phyloP scores from a whole-genome alignment of 2,113 vertebrate genomes.

The Channa maculata region DNA sequence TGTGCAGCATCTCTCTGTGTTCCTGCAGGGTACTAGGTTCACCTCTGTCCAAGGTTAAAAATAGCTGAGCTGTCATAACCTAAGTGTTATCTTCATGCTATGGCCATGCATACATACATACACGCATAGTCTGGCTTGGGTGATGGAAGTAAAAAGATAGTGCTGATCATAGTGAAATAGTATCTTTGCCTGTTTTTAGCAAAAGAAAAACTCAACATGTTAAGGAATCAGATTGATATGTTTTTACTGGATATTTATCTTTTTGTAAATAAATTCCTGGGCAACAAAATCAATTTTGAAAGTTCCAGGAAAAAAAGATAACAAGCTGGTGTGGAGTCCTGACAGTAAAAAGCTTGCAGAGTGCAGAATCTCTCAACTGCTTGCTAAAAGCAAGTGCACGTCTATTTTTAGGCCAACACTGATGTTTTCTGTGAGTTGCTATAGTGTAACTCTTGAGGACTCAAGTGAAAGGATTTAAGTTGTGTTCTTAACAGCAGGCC shows the following conservation, averaged over 20 bases:
- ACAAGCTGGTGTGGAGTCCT: conserved; percentile 31
- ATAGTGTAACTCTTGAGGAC: conserved; percentile 55
- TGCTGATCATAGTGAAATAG: too few relatives aligned
- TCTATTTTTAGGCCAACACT: conserved; percentile 70
- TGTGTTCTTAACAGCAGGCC: conserved; percentile 38
- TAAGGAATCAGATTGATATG: too few relatives aligned
- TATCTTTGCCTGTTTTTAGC: too few relatives aligned
- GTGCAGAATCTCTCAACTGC: conserved; percentile 75
- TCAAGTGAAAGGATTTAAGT: conserved; percentile 43
- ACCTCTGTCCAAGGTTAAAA: conserved; percentile 32
- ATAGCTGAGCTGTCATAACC: conserved; percentile 36
- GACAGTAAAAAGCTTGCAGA: conserved; percentile 27
- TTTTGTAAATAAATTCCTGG: not conserved
- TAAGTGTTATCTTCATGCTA: conserved; percentile 5
- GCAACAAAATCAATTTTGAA: conserved; percentile 8
- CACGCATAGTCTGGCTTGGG: too few relatives aligned
- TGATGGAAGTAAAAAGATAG: too few relatives aligned
- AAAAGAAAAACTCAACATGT: too few relatives aligned
- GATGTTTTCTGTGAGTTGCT: conserved; percentile 56
- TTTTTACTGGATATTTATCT: not conserved
- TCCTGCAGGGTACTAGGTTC: conserved; percentile 7
- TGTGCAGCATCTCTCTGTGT: conserved; percentile 3
- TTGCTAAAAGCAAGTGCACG: conserved; percentile 45
- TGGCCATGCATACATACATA: not conserved
- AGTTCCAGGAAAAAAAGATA: conserved; percentile 44